These are phyloP conservation scores for Cichladusa arquata DNA, from an alignment of 2,113 vertebrate genomes.

Conservation along the genomic window DNA sequence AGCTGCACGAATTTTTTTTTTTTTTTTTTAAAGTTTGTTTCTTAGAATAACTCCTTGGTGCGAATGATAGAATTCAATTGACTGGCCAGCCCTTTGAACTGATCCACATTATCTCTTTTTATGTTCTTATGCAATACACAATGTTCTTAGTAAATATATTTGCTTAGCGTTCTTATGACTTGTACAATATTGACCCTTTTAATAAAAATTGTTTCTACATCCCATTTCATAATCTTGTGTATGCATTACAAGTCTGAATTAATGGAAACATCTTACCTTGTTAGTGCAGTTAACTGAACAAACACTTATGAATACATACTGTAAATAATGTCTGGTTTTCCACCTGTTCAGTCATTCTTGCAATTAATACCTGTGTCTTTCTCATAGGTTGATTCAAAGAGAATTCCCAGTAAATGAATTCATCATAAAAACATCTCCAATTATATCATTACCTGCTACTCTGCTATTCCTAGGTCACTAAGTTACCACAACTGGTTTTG, in stretches of 20 bases:
- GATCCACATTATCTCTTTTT: neutral
- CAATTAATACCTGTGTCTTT: neutral
- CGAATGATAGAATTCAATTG: accelerated
- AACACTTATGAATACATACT: neutral
- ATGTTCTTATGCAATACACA: neutral
- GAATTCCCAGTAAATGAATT: neutral
- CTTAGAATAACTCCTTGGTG: neutral
- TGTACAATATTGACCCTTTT: neutral
- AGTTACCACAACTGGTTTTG: neutral
- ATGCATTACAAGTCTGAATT: neutral
- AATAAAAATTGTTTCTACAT: neutral
- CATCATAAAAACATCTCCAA: neutral
- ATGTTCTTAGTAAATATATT: neutral
- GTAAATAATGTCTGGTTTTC: neutral
- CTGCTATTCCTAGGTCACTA: neutral
- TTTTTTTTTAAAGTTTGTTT: neutral
- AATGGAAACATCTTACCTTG: neutral
- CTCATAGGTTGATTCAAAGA: neutral
- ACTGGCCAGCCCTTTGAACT: neutral
- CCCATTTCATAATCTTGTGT: neutral
- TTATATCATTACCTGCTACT: neutral
- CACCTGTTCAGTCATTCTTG: neutral
- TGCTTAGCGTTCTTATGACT: accelerated
- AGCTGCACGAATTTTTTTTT: neutral
- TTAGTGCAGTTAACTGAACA: neutral